Evolutionary conservation across 2,113 vertebrate genomes (phyloP).

Genomic region (Daphoenositta chrysoptera): DNA sequence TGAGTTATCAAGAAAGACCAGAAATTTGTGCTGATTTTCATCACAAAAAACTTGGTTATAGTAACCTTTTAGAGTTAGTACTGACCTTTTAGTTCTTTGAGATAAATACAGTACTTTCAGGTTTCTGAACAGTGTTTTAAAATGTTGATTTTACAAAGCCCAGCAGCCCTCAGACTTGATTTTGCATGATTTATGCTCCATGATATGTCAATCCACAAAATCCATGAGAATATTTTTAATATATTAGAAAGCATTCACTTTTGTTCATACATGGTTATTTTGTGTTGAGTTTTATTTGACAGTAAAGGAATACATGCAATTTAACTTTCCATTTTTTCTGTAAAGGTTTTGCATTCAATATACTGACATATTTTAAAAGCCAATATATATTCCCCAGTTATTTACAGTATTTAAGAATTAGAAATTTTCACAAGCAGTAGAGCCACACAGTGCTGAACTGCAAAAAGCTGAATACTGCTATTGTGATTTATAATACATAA

Average conservation of each 20-base stretch:
- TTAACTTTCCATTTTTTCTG: neutral
- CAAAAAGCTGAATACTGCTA: neutral
- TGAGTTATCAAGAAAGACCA: neutral
- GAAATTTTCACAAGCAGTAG: neutral
- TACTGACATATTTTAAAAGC: neutral
- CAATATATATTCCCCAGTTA: neutral
- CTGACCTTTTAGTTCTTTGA: neutral
- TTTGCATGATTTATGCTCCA: neutral
- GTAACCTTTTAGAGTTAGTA: neutral
- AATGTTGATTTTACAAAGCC: neutral
- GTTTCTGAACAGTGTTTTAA: neutral
- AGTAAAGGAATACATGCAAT: neutral
- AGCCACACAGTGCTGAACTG: neutral
- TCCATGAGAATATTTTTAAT: neutral
- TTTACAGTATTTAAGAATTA: neutral
- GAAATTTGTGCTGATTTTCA: neutral
- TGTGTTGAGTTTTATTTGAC: neutral
- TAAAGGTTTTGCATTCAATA: neutral
- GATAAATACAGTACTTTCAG: neutral
- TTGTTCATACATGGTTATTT: neutral
- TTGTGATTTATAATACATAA: neutral
- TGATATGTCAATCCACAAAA: neutral
- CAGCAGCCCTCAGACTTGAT: neutral
- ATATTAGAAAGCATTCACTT: neutral
- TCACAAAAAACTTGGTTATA: neutral